A percentile compares a stretch with the other conserved stretches of the same genome.
These are phyloP conservation scores for Iselma pallidipennis DNA, from an alignment of 2,888 invertebrate genomes.

Conservation along the genomic window DNA sequence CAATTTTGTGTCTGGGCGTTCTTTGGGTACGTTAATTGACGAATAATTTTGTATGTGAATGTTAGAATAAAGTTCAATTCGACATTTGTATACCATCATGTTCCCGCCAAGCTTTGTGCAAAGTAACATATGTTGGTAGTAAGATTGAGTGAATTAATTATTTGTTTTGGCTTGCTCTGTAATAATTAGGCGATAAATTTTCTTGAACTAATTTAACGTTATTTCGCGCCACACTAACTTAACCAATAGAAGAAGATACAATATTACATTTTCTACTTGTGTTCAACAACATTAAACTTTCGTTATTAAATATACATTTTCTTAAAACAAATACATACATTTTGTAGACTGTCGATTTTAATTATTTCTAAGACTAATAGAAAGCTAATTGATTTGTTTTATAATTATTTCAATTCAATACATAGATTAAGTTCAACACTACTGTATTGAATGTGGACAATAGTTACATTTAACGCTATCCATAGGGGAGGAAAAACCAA, in stretches of 20 bases:
- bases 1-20: neutral
- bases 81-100: slow-evolving; percentile 15
- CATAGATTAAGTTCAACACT: neutral
- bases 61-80: slow-evolving; percentile 5
- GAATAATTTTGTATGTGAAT: neutral
- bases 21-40: neutral
- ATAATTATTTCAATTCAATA: neutral
- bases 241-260: neutral
- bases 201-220: slow-evolving; percentile 9
- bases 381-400: neutral
- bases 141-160: slow-evolving; percentile 18
- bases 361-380: neutral
- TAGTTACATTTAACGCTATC: neutral
- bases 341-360: neutral
- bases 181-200: slow-evolving; percentile 20
- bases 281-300: neutral
- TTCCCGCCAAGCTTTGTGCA: slow-evolving; percentile 9
- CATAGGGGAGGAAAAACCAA: neutral
- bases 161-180: slow-evolving; percentile 9
- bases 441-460: neutral
- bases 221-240: neutral
- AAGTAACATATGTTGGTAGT: slow-evolving; percentile 14
- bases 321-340: neutral
- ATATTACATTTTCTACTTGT: neutral
- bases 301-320: too few species aligned